Conservation (phyloP, 1,140 invertebrate genomes). For the Delia radicum region DNA sequence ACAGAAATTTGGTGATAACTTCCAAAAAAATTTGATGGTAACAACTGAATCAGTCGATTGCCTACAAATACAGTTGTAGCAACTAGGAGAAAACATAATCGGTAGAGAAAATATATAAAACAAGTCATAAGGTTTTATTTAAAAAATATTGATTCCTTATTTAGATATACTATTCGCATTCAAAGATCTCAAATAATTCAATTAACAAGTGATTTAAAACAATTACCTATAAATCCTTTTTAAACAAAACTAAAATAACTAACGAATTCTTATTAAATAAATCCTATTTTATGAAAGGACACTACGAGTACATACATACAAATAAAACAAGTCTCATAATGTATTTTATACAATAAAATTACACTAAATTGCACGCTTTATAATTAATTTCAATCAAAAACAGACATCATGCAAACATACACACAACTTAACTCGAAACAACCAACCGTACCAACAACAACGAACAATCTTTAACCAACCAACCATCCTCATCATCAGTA, state of each 20-base stretch:
- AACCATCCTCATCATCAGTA: neutral
- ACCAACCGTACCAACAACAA: neutral
- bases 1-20: no score
- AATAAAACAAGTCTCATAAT: slow-evolving; percentile 22
- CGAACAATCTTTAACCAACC: neutral
- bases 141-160: no score
- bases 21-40: no score
- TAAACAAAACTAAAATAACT: neutral
- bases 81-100: no score
- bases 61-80: no score
- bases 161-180: no score
- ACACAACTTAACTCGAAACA: neutral
- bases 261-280: neutral
- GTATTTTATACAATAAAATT: slow-evolving; percentile 23
- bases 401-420: slow-evolving; percentile 39
- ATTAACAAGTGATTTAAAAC: neutral
- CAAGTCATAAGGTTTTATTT: no score
- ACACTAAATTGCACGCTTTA: slow-evolving; percentile 42
- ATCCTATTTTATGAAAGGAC: neutral
- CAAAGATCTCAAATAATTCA: neutral
- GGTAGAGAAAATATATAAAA: no score
- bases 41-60: no score
- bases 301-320: neutral
- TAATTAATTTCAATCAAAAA: slow-evolving; percentile 57
- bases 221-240: neutral